Evolutionary conservation across 2,888 invertebrate genomes (phyloP).

Genomic region (Agriopis leucophaearia): DNA sequence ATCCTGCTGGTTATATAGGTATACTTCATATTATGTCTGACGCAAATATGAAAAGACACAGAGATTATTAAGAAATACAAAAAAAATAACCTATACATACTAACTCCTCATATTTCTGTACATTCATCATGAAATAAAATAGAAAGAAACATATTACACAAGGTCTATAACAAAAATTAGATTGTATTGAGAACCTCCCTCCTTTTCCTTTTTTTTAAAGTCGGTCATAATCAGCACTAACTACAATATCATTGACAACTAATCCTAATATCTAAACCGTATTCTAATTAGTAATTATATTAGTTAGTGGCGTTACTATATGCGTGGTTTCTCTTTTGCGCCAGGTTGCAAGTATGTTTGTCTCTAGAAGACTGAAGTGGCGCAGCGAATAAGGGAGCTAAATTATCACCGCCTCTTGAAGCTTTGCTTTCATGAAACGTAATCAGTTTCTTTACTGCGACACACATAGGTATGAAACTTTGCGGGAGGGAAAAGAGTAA

Average conservation of each 20-base stretch:
- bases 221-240: too few species aligned
- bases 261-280: too few species aligned
- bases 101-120: too few species aligned
- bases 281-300: not conserved
- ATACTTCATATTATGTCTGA: slow-evolving; percentile 16
- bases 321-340: slow-evolving; percentile 6
- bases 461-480: slow-evolving; percentile 5
- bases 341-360: slow-evolving; percentile 11
- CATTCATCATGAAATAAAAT: too few species aligned
- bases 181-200: too few species aligned
- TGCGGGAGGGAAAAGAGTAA: not conserved
- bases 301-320: not conserved
- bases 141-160: too few species aligned
- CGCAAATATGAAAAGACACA: slow-evolving; percentile 1
- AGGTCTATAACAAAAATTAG: too few species aligned
- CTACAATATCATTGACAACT: too few species aligned
- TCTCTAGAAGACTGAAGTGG: slow-evolving; percentile 24
- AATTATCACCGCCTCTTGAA: slow-evolving; percentile 24
- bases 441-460: slow-evolving; percentile 23
- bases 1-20: slow-evolving; percentile 4
- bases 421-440: slow-evolving; percentile 25
- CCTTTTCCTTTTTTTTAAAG: too few species aligned
- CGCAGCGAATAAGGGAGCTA: slow-evolving; percentile 24
- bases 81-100: not conserved
- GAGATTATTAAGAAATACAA: not conserved